Evolutionary conservation across 2,888 invertebrate genomes (phyloP).

Genomic region (Shargacucullia verbasci): DNA sequence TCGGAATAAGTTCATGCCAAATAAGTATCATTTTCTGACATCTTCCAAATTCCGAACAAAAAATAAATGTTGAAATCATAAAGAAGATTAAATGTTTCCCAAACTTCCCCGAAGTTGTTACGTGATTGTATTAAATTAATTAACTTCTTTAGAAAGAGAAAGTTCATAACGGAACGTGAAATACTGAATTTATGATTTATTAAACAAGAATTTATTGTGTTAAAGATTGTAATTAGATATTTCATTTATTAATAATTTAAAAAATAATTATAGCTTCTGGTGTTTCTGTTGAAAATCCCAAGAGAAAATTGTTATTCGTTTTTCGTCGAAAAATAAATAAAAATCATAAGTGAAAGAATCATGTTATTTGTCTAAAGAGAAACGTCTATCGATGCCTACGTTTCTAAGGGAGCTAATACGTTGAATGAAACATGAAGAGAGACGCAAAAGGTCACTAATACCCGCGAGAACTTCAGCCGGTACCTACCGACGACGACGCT

Average conservation of each 20-base stretch:
- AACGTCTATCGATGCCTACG: constrained; percentile 11
- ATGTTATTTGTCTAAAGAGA: constrained; percentile 15
- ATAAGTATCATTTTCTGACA: constrained; percentile 18
- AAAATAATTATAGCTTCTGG: too few species aligned
- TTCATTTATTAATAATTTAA: too few species aligned
- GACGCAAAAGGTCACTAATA: constrained; percentile 48
- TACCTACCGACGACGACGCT: neutral
- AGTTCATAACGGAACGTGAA: constrained; percentile 23
- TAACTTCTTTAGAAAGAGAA: constrained; percentile 36
- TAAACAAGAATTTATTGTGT: constrained; percentile 7
- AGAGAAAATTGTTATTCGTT: too few species aligned
- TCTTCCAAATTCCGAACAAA: constrained; percentile 17
- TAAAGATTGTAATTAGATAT: constrained; percentile 1
- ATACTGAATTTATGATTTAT: constrained; percentile 6
- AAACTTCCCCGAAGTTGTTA: constrained; percentile 31
- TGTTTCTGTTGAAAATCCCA: too few species aligned
- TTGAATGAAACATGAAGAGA: constrained; percentile 62
- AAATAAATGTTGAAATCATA: constrained; percentile 25
- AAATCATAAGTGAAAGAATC: neutral
- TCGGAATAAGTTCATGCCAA: neutral
- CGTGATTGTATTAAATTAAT: constrained; percentile 47
- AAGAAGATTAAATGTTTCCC: constrained; percentile 44
- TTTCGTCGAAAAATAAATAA: too few species aligned
- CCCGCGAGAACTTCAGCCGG: constrained; percentile 26
- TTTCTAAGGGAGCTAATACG: constrained; percentile 26